These are phyloP conservation scores for Chaetodon auriga DNA, from an alignment of 2,113 vertebrate species.

Conservation along the genomic window DNA sequence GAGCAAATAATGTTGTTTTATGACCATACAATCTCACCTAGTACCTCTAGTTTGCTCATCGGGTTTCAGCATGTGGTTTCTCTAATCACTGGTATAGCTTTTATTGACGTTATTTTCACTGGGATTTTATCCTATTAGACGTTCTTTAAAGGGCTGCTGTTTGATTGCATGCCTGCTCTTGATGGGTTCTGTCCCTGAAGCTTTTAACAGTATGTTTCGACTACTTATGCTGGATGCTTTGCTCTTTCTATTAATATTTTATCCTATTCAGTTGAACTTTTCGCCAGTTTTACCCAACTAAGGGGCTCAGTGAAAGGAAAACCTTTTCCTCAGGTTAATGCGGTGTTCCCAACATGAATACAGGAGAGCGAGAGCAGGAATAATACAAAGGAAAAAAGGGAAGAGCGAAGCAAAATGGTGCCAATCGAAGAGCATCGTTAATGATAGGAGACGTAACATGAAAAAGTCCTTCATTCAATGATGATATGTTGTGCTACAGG, in stretches of 20 bases:
- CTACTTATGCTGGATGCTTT: constrained; percentile 12
- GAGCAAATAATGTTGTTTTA: constrained; percentile 89
- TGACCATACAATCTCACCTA: constrained; percentile 54
- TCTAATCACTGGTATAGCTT: constrained; percentile 69
- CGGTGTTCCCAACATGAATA: not conserved
- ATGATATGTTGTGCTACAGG: not conserved
- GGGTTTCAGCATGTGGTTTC: constrained; percentile 69
- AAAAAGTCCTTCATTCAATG: not conserved
- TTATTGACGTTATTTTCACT: constrained; percentile 69
- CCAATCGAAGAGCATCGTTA: not conserved
- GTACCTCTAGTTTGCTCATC: constrained; percentile 61
- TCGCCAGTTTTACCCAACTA: not conserved
- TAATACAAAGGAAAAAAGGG: not conserved
- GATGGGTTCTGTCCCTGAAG: constrained; percentile 55
- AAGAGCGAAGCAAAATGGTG: not conserved
- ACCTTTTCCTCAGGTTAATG: not conserved
- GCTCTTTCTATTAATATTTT: constrained; percentile 22
- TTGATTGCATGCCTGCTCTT: constrained; percentile 49
- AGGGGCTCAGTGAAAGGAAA: not conserved
- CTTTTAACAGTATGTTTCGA: constrained; percentile 32
- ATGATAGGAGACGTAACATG: not conserved
- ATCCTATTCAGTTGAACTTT: not conserved
- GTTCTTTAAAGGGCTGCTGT: constrained; percentile 58
- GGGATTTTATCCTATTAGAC: constrained; percentile 64
- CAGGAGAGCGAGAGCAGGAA: not conserved